Evolutionary conservation across 1,140 invertebrate species (phyloP).

Genomic region (Hermetia illucens): DNA sequence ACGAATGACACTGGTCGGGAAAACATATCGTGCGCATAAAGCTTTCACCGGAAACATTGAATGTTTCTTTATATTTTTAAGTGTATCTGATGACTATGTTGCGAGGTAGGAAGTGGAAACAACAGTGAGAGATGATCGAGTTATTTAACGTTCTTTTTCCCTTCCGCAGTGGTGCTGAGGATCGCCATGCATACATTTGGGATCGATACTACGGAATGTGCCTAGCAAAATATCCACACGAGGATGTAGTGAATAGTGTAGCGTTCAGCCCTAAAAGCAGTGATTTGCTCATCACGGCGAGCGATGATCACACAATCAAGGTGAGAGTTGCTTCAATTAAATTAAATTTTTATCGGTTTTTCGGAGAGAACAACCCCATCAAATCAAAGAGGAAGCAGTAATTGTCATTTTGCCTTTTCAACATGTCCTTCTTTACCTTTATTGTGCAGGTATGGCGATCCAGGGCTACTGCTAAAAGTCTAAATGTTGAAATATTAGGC

Average conservation of each 20-base stretch:
- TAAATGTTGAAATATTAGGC: not conserved
- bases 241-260: conserved; percentile 75
- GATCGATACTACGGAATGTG: conserved; percentile 74
- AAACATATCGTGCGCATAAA: conserved; percentile 69
- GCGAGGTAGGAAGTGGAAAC: conserved; percentile 46
- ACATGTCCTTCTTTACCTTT: not conserved
- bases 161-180: conserved; percentile 65
- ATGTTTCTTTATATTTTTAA: conserved; percentile 81
- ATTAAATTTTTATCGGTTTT: not conserved
- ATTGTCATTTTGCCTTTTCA: no score
- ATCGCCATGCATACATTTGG: conserved; percentile 75
- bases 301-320: conserved; percentile 68
- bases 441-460: not conserved
- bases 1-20: conserved; percentile 64
- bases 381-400: not conserved
- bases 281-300: conserved; percentile 75
- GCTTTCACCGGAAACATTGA: conserved; percentile 79
- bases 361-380: not conserved
- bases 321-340: conserved; percentile 7
- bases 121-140: conserved; percentile 1
- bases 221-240: conserved; percentile 61
- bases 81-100: conserved; percentile 74
- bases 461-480: not conserved
- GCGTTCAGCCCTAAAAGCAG: conserved; percentile 74
- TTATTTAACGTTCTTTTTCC: conserved; percentile 6